Conservation (phyloP, 2,888 invertebrate species). For the Synergus gifuensis region DNA sequence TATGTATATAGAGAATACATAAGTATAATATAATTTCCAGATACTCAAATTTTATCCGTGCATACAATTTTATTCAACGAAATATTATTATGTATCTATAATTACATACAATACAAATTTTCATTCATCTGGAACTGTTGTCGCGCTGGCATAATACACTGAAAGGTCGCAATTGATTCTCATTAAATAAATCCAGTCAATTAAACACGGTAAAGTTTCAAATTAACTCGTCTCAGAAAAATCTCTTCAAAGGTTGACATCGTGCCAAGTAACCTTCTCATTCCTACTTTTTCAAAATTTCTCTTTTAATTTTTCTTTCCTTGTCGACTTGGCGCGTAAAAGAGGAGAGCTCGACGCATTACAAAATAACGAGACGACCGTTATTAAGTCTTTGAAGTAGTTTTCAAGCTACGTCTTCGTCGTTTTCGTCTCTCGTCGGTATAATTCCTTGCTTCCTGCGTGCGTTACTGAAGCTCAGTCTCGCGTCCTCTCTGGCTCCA, state of each 20-base stretch:
- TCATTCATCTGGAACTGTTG: too few species aligned
- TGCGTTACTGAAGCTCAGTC: slow-evolving; percentile 43
- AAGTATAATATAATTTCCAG: too few species aligned
- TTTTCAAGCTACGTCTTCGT: slow-evolving; percentile 51
- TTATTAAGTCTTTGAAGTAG: slow-evolving; percentile 65
- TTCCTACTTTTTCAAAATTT: background rate
- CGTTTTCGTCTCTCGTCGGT: slow-evolving; percentile 56
- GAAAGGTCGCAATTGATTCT: background rate
- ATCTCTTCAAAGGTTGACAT: background rate
- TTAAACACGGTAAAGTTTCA: background rate
- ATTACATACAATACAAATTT: too few species aligned
- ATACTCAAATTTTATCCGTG: too few species aligned
- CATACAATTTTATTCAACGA: background rate
- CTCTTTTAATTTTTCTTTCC: slow-evolving; percentile 26
- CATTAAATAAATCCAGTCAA: slow-evolving; percentile 16
- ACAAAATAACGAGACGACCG: slow-evolving; percentile 62
- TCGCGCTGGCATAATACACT: too few species aligned
- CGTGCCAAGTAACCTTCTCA: slow-evolving; percentile 13
- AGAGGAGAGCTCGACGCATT: slow-evolving; percentile 48
- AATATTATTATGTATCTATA: background rate
- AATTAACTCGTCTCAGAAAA: background rate
- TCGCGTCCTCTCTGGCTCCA: slow-evolving; percentile 49
- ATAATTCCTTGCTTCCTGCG: slow-evolving; percentile 60
- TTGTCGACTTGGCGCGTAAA: slow-evolving; percentile 2
- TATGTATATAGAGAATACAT: too few species aligned